Evolutionary conservation across 2,797 vertebrate genomes (phyloP), one percentile per base, ranked within the genome.

Genomic region (Salmo trutta): DNA sequence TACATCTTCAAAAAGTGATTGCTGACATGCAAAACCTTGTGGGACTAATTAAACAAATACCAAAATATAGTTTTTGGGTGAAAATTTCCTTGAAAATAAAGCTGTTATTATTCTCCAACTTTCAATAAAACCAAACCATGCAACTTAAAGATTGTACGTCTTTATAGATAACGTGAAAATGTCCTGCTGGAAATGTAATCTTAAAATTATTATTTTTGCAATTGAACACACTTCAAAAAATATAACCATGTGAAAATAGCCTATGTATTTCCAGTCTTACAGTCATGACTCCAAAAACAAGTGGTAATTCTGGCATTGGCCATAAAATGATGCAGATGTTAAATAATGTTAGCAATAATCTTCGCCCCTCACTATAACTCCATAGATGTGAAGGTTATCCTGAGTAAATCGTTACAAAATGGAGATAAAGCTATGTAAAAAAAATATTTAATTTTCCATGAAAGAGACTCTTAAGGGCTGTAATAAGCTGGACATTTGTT

Each of bases 391-490:
- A 84, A 72, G 80, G 81, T 87, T 76, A 66, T 80, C 89, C 87
- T 88, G 88, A 91, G 88, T 86, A 85, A 76, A 83, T 79, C 59
- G 24, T 67, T 79, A 79, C 36, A 78, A 47, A 81, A 67, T 41
- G 16, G 77, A 21, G 36, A 54, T 59, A 69, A 65, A n/a, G 59
- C 27, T 66, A 53, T 7, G 21, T 65, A 68, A 73, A 76, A 72
- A 65, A 24, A 68, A 6, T 5, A 36, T 6, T 56, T 19, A 5
- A 74, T 74, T 33, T 36, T 19, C 54, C 52, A 51, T 36, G 2
- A 71, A 47, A 71, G n/a, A 51, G 36, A 67, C 65, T 71, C 51
- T 53, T 59, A 36, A 64, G 56, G 71, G 74, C 33, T 68, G 75
- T 52, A 41, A 19, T 52, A 41, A 19, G 21, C 68, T n/a, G n/a